Conservation (phyloP, 2,888 invertebrate genomes). For the Pteria penguin region DNA sequence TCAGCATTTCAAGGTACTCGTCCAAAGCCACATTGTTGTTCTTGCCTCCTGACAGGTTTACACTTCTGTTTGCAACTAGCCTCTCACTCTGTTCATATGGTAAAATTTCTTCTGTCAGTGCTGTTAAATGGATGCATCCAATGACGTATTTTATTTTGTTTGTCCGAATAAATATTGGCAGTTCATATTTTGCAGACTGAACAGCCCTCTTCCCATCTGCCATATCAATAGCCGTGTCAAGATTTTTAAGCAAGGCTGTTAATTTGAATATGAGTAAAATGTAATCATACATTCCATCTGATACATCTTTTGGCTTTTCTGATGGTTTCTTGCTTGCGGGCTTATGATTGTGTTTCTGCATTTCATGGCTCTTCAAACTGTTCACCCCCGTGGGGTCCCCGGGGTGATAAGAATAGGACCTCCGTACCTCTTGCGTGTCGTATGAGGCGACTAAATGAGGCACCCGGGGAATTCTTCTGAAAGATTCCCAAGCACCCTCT, state of each 20-base stretch:
- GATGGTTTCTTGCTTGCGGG: too few relatives aligned
- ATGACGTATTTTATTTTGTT: conserved; percentile 45
- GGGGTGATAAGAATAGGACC: too few relatives aligned
- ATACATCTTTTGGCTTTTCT: too few relatives aligned
- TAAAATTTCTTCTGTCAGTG: conserved; percentile 22
- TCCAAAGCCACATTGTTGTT: conserved; percentile 45
- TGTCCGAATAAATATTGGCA: conserved; percentile 41
- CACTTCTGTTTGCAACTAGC: conserved; percentile 32
- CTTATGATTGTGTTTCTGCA: too few relatives aligned
- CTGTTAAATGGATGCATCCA: conserved; percentile 37
- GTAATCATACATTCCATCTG: conserved; percentile 9
- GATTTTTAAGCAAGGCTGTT: conserved; percentile 21
- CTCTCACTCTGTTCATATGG: conserved; percentile 23
- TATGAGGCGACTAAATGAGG: too few relatives aligned
- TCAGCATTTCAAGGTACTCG: conserved; percentile 47
- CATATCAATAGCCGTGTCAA: conserved; percentile 36
- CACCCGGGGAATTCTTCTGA: too few relatives aligned
- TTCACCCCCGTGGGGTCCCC: too few relatives aligned
- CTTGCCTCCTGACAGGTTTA: conserved; percentile 45
- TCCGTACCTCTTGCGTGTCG: too few relatives aligned
- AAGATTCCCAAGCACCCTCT: too few relatives aligned
- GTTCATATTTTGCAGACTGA: conserved; percentile 45
- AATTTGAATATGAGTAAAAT: conserved; percentile 35
- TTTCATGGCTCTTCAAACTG: too few relatives aligned
- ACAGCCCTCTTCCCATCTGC: conserved; percentile 39